Percentiles rank a stretch among this genome's conserved stretches.
phyloP scores from a whole-genome alignment of 2,113 vertebrate genomes.

The Bos javanicus region DNA sequence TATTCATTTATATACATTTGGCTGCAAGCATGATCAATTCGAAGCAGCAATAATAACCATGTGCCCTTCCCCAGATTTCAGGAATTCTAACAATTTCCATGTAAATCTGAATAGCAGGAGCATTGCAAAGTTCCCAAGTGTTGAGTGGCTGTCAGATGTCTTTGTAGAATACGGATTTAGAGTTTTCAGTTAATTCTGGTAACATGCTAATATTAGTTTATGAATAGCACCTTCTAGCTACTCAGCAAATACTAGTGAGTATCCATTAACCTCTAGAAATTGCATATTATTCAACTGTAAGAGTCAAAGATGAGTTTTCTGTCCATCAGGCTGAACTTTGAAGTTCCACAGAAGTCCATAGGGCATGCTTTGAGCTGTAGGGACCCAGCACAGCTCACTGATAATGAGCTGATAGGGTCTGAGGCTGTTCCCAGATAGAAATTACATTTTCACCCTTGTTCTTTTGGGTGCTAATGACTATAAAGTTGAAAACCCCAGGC shows the following conservation, averaged over 20 bases:
- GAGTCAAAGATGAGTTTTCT: slow-evolving; percentile 24
- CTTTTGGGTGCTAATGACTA: background rate
- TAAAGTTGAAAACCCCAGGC: background rate
- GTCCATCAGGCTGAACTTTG: background rate
- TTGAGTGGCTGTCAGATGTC: background rate
- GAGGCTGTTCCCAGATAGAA: background rate
- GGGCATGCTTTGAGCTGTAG: background rate
- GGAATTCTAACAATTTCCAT: background rate
- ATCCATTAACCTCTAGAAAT: background rate
- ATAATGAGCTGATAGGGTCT: background rate
- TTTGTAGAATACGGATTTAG: background rate
- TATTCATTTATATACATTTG: background rate
- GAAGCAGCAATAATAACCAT: background rate
- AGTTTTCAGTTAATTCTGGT: background rate
- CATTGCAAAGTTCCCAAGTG: background rate
- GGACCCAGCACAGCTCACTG: background rate
- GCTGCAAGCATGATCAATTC: background rate
- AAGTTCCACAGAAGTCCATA: background rate
- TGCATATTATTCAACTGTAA: background rate
- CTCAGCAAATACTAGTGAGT: slow-evolving; percentile 41
- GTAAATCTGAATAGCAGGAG: background rate
- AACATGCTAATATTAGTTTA: background rate
- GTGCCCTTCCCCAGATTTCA: background rate
- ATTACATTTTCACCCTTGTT: background rate
- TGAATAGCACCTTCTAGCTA: slow-evolving; percentile 11